Base-by-base conservation (phyloP, 2,797 vertebrate species). In the Anas flavirostris region DNA sequence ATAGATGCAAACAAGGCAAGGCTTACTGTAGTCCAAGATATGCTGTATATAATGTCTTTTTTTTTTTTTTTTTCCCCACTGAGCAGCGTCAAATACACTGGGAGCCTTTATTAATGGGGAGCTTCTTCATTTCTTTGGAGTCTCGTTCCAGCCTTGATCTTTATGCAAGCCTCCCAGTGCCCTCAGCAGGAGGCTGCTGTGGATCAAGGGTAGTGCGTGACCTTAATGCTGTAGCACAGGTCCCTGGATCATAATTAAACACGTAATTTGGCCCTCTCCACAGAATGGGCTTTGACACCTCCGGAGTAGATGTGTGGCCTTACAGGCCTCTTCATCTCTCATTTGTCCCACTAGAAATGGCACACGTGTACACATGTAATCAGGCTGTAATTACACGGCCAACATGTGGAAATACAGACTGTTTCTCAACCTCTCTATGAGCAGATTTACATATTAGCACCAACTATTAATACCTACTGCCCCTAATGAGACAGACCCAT, bases 161-260 rank as follows among this genome's bases (percentile, higher is more conserved):
- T 86, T 86, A 83, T 84, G 85, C 74, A 91, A 92, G 76, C n/a
- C 69, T 94, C 86, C 62, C 72, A 58, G 73, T 72, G 88, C 78
- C 74, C 73, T 70, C 58, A 1, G 92, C 66, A 81, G 82, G 88
- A 80, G 43, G 80, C 29, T 1, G 4, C 88, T 58, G 44, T 28
- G 77, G 80, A 92, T 76, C 85, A 86, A 79, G 59, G 55, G 68
- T 75, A 70, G 67, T 9, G 59, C 21, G 2, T 62, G 94, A 88
- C 85, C 94, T 70, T 60, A 16, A 68, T 44, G 91, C 67, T 93
- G 70, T 68, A 81, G 77, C 12, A 3, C 58, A 41, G 62, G 66
- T 72, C 80, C 63, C 44, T 68, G 70, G 77, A 88, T 94, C 72
- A 31, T 68, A 92, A 96, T 84, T 86, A 89, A 91, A 94, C 66